Percentiles rank a stretch among this genome's conserved stretches.
Conservation (phyloP, 53 echinoderm and acorn worm species). For the Patiria pectinifera region DNA sequence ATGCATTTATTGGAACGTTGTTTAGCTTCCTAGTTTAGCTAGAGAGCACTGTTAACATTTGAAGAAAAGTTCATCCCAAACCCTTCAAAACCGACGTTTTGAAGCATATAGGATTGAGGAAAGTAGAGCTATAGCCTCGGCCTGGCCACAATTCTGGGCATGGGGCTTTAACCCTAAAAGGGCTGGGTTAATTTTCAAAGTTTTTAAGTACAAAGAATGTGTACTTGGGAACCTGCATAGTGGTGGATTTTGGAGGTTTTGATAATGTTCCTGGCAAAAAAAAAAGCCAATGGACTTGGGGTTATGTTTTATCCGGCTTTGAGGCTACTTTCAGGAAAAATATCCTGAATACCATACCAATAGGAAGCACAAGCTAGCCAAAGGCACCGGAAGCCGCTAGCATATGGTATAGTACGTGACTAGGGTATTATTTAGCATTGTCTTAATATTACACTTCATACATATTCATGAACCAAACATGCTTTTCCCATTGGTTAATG, state of each 20-base stretch:
- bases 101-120: neutral
- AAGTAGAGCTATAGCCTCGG: neutral
- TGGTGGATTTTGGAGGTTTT: neutral
- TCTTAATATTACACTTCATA: no score
- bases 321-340: neutral
- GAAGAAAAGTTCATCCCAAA: neutral
- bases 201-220: neutral
- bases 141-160: neutral
- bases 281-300: neutral
- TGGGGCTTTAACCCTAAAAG: neutral
- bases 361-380: neutral
- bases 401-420: neutral
- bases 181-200: no score
- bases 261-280: neutral
- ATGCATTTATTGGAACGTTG: neutral
- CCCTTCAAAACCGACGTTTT: neutral
- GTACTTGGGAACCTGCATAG: neutral
- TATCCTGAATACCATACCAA: neutral
- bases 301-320: neutral
- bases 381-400: neutral
- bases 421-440: neutral
- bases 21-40: slow-evolving; percentile 15
- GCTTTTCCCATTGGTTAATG: no score
- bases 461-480: no score
- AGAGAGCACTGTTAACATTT: neutral